Evolutionary conservation across 2,113 vertebrate species (phyloP).

Genomic region (Nothocercus nigrocapillus): DNA sequence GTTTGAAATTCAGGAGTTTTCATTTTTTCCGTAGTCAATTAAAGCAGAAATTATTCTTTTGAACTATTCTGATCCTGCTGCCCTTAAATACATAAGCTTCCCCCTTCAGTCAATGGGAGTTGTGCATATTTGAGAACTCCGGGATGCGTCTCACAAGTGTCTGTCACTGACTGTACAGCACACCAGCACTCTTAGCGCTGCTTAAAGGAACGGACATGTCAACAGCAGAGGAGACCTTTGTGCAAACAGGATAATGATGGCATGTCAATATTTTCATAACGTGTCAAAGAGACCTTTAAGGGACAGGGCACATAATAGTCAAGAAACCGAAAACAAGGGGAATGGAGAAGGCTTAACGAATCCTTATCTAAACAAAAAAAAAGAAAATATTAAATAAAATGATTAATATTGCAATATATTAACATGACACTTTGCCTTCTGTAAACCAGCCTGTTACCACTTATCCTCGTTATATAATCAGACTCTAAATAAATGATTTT

Average conservation of each 20-base stretch:
- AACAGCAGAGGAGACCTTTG: constrained; percentile 21
- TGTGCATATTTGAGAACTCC: not conserved
- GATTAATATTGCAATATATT: not conserved
- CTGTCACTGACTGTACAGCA: not conserved
- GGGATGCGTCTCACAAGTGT: not conserved
- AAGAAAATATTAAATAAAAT: constrained; percentile 37
- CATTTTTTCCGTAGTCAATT: not conserved
- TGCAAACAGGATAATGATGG: constrained; percentile 1
- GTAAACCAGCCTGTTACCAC: not conserved
- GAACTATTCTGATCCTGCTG: constrained; percentile 12
- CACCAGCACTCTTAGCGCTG: not conserved
- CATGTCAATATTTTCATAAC: not conserved
- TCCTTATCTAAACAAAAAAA: constrained; percentile 38
- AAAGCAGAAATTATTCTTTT: not conserved
- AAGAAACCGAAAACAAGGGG: not conserved
- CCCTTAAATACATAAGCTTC: not conserved
- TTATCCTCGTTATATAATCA: not conserved
- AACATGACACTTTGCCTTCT: constrained; percentile 15
- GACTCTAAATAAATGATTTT: not conserved
- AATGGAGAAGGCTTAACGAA: not conserved
- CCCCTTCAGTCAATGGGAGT: constrained; percentile 20
- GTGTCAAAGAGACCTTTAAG: not conserved
- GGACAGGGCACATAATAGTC: not conserved
- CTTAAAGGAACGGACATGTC: not conserved
- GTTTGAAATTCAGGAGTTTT: constrained; percentile 14